Base-by-base conservation (phyloP, 2,113 vertebrate genomes). In the Xyliphius kryptos region DNA sequence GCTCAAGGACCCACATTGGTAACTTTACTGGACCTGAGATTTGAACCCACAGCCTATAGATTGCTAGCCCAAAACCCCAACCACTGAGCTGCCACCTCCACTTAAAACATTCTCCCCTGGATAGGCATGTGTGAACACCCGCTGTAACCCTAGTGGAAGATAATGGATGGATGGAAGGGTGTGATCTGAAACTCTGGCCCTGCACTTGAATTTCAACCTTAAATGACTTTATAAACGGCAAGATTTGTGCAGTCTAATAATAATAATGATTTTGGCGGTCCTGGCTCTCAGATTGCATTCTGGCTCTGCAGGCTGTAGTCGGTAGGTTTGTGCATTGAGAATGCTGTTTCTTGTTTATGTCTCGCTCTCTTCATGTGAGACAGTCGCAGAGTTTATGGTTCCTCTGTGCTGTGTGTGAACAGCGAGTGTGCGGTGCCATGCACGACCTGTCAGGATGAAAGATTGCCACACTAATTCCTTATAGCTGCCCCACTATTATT, bases 401-500 rank as follows among this genome's bases (percentile, higher is more conserved):
- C 43, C 58, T 64, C 38, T 22, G 53, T 56, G 55, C 19, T 50
- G 65, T 55, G 63, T 60, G 16, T 36, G 53, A 38, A n/a, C 36
- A 8, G 41, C 44, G 61, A 21, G 58, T 67, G 72, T 40, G 63
- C 69, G 64, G 52, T 59, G 54, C 71, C 61, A 57, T 71, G 63
- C 73, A 72, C 55, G 5, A 52, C 68, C 74, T 82, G 81, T 81
- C 82, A 74, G 60, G 20, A 71, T 82, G 77, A 85, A 80, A 85
- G 82, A 86, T 81, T n/a, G n/a, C 75, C 67, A 73, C 81, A 79
- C 77, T 83, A 77, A 78, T 66, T 69, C 72, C 61, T 76, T 78
- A 87, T 82, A 84, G 80, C 81, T 68, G 69, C 75, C 72, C 72
- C 66, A 61, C 64, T 50, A 56, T 73, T 74, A 77, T 82, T 84